A percentile compares a stretch with the other conserved stretches of the same genome.
Evolutionary conservation across 2,888 invertebrate genomes (phyloP).

Genomic region (Campoplex capitator): DNA sequence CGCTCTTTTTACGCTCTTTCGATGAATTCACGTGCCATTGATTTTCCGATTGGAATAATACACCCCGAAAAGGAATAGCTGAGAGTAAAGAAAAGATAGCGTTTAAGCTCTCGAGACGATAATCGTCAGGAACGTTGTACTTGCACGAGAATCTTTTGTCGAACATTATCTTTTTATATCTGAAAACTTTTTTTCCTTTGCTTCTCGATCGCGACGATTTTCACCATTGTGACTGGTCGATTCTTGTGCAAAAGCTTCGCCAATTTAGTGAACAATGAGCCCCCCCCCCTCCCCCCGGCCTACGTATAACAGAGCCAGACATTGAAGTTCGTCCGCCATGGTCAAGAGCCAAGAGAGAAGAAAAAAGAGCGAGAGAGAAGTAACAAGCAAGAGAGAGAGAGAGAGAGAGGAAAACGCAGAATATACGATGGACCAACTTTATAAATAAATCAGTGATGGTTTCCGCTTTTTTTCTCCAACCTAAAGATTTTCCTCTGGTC

Average conservation of each 20-base stretch:
- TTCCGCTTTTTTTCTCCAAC: neutral
- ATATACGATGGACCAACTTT: conserved; percentile 10
- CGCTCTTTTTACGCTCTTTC: conserved; percentile 12
- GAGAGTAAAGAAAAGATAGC: neutral
- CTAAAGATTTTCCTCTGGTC: neutral
- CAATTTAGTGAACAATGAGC: conserved; percentile 53
- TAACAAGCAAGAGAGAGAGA: neutral
- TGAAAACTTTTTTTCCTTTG: neutral
- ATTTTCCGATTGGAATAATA: conserved; percentile 39
- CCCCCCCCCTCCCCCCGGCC: neutral
- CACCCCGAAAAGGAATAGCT: neutral
- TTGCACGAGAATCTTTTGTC: conserved; percentile 20
- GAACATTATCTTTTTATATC: conserved; percentile 22
- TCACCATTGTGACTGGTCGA: neutral
- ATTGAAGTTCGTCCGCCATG: conserved; percentile 12
- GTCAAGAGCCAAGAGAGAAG: conserved; percentile 23
- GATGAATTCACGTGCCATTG: conserved; percentile 40
- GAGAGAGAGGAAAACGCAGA: neutral
- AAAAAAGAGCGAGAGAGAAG: neutral
- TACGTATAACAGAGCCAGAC: neutral
- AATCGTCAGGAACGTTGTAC: conserved; percentile 1
- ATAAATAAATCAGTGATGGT: conserved; percentile 21
- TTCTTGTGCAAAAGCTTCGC: conserved; percentile 36
- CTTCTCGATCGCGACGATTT: conserved; percentile 25
- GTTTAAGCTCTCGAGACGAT: conserved; percentile 19